These are phyloP conservation scores for Melanotaenia boesemani DNA, from an alignment of 2,797 vertebrate species.

Conservation along the genomic window DNA sequence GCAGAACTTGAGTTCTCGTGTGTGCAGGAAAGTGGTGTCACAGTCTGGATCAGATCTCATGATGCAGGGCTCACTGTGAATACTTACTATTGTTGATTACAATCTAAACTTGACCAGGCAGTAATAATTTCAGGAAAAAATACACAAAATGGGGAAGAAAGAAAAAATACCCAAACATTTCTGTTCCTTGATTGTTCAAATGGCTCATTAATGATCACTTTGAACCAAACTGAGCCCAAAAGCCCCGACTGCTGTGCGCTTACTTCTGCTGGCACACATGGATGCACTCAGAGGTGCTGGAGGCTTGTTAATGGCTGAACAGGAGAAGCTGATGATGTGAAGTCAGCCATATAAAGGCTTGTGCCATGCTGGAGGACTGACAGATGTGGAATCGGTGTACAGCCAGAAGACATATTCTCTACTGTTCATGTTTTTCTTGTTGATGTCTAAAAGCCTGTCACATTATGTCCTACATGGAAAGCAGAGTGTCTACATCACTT, in stretches of 20 bases:
- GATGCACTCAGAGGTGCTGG: conserved; percentile 41
- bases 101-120: conserved; percentile 1
- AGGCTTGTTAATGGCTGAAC: conserved; percentile 48
- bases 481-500: conserved; percentile 10
- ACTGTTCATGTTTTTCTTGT: conserved; percentile 41
- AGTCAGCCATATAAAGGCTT: conserved; percentile 53
- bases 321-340: conserved; percentile 55
- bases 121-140: conserved; percentile 5
- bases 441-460: conserved; percentile 32
- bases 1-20: conserved; percentile 1
- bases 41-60: conserved; percentile 13
- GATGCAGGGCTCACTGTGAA: neutral
- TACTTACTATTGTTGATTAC: neutral
- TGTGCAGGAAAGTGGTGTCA: conserved; percentile 7
- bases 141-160: neutral
- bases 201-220: conserved; percentile 35
- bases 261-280: conserved; percentile 48
- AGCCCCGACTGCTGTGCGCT: conserved; percentile 39
- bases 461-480: neutral
- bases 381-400: conserved; percentile 56
- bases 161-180: neutral
- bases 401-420: conserved; percentile 18
- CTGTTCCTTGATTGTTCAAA: conserved; percentile 20
- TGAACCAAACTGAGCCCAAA: conserved; percentile 25
- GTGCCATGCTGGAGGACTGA: conserved; percentile 39